Evolutionary conservation across 2,888 invertebrate genomes (phyloP).

Genomic region (Linyphia triangularis): DNA sequence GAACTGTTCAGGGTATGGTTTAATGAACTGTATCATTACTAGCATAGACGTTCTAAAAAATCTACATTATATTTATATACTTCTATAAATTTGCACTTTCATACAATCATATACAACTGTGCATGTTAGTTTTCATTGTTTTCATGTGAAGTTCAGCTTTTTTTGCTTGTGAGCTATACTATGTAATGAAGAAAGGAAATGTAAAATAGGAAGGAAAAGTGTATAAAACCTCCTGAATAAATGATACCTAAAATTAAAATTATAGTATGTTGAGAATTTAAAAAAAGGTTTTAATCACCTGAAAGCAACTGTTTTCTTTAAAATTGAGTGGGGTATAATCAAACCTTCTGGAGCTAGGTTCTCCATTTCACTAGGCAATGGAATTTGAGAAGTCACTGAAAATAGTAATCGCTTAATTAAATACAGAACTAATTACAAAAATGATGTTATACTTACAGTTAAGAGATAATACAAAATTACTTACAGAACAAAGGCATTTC

Average conservation of each 20-base stretch:
- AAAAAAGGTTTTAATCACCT: conserved; percentile 78
- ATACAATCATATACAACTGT: too few species aligned
- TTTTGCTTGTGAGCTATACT: too few species aligned
- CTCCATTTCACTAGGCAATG: conserved; percentile 80
- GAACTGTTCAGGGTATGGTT: too few species aligned
- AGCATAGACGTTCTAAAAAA: too few species aligned
- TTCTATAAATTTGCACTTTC: too few species aligned
- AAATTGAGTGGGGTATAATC: conserved; percentile 82
- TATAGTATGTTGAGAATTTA: background rate
- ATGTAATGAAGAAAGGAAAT: too few species aligned
- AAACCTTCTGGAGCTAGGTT: conserved; percentile 81
- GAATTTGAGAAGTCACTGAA: conserved; percentile 79
- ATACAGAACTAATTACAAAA: background rate
- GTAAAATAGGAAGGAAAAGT: too few species aligned
- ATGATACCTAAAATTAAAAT: background rate
- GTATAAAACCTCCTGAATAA: too few species aligned
- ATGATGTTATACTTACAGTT: background rate
- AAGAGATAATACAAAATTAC: background rate
- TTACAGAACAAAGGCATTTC: conserved; percentile 74
- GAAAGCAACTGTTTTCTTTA: conserved; percentile 86
- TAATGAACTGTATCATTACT: too few species aligned
- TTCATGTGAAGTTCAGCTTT: too few species aligned
- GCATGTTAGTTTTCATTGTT: too few species aligned
- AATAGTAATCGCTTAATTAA: background rate
- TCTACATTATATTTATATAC: too few species aligned